Evolutionary conservation across 2,113 vertebrate genomes (phyloP).

Genomic region (Sylvia atricapilla): DNA sequence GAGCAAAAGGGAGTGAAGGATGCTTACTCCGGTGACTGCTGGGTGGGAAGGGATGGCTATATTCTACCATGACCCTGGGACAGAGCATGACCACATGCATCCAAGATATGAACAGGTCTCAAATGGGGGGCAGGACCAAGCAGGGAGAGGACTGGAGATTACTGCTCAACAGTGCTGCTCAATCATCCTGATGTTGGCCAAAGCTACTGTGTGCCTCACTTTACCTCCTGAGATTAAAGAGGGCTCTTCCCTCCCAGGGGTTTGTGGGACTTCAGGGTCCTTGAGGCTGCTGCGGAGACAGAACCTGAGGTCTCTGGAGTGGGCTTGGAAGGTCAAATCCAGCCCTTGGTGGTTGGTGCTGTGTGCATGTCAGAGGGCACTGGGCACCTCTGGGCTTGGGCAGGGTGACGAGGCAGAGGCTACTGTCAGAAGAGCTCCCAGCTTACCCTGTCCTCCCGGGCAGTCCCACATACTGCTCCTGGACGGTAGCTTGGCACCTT

Average conservation of each 20-base stretch:
- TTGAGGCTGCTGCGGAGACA: neutral
- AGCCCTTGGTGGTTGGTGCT: neutral
- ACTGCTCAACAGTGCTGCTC: accelerated
- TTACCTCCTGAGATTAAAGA: neutral
- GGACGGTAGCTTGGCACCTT: neutral
- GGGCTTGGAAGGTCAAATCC: neutral
- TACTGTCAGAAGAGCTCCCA: neutral
- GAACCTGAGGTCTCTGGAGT: neutral
- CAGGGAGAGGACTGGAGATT: neutral
- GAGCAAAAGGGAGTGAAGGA: neutral
- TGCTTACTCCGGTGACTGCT: neutral
- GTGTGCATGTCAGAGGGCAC: neutral
- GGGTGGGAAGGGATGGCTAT: neutral
- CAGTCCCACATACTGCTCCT: neutral
- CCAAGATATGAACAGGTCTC: neutral
- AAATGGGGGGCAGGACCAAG: accelerated
- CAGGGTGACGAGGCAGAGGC: neutral
- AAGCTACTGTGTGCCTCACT: neutral
- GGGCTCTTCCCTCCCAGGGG: neutral
- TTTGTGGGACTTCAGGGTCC: neutral
- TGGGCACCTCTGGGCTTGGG: neutral
- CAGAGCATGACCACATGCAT: accelerated
- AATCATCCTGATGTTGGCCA: neutral
- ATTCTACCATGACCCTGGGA: neutral
- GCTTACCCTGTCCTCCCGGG: neutral